These are phyloP conservation scores for Salmo trutta DNA, from an alignment of 2,797 vertebrate species.

Conservation along the genomic window DNA sequence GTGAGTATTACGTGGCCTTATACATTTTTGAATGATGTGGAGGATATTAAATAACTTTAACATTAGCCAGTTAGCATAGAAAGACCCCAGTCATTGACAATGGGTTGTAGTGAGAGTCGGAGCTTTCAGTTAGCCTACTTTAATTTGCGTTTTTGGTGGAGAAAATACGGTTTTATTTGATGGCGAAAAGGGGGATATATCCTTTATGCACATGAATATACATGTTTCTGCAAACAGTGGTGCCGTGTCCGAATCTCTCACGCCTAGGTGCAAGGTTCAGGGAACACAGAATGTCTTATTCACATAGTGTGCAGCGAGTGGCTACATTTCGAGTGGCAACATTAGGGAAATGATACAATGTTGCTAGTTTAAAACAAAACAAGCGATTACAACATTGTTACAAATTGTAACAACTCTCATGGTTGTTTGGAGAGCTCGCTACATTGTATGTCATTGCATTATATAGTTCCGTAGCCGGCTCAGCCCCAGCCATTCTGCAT, in stretches of 20 bases:
- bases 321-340: neutral
- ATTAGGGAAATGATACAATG: conserved; percentile 6
- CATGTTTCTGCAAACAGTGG: neutral
- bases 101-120: conserved; percentile 6
- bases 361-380: neutral
- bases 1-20: conserved; percentile 35
- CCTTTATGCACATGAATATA: neutral
- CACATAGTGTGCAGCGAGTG: neutral
- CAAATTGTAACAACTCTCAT: neutral
- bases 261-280: conserved; percentile 13
- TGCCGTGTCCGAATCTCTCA: conserved; percentile 8
- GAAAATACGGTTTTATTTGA: neutral
- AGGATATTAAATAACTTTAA: conserved; percentile 27
- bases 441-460: neutral
- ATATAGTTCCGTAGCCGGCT: neutral
- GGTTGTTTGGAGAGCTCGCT: neutral
- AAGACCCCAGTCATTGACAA: conserved; percentile 13
- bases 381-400: neutral
- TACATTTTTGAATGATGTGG: conserved; percentile 21
- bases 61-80: conserved; percentile 52
- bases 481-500: neutral
- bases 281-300: conserved; percentile 4
- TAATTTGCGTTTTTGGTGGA: neutral
- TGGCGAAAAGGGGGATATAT: neutral
- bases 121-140: neutral